phyloP scores from a whole-genome alignment of 1,140 invertebrate species.

The Drosophila auraria region DNA sequence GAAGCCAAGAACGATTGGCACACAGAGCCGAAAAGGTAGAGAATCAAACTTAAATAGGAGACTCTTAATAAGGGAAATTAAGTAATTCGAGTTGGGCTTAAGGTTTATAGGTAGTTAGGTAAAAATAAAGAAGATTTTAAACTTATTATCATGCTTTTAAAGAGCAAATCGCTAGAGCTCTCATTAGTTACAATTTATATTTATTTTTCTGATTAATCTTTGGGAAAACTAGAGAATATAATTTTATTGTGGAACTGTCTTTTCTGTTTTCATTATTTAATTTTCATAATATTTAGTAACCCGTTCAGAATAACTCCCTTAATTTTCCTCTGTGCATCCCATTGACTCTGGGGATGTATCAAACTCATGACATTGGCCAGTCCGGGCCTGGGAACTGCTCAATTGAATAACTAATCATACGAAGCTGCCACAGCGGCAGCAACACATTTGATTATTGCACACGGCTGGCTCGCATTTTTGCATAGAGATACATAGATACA shows the following conservation, averaged over 20 bases:
- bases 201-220: too few species aligned
- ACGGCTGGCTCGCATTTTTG: slow-evolving; percentile 51
- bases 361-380: slow-evolving; percentile 47
- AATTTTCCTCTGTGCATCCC: background rate
- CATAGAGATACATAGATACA: slow-evolving; percentile 30
- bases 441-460: slow-evolving; percentile 53
- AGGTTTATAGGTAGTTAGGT: too few species aligned
- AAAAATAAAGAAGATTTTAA: too few species aligned
- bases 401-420: slow-evolving; percentile 55
- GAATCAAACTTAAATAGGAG: background rate
- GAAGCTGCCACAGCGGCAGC: slow-evolving; percentile 22
- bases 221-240: too few species aligned
- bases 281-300: too few species aligned
- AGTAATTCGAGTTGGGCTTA: background rate
- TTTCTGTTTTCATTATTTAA: too few species aligned
- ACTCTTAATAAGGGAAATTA: background rate
- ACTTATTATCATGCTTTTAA: too few species aligned
- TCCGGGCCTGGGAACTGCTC: slow-evolving; percentile 46
- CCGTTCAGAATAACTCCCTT: background rate
- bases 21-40: background rate
- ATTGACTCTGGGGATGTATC: slow-evolving; percentile 23
- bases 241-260: too few species aligned
- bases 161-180: too few species aligned
- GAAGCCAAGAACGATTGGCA: slow-evolving; percentile 15
- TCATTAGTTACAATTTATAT: too few species aligned